These are phyloP conservation scores for Protobothrops flavoviridis DNA, from an alignment of 2,113 vertebrate species.

Conservation along the genomic window DNA sequence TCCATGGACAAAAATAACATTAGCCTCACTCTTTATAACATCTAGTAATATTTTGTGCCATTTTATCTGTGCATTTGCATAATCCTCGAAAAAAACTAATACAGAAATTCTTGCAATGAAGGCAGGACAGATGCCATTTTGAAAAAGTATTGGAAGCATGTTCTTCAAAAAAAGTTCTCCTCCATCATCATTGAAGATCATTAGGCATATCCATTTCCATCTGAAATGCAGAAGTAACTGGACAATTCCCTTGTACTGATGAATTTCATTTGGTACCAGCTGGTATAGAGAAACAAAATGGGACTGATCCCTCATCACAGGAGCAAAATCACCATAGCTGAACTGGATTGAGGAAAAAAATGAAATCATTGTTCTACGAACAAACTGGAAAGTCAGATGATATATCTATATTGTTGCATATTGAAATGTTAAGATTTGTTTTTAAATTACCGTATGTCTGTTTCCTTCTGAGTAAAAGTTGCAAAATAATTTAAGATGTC, in stretches of 20 bases:
- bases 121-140: slow-evolving; percentile 5
- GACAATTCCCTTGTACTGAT: neutral
- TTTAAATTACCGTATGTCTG: neutral
- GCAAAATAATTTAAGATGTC: neutral
- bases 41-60: neutral
- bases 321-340: neutral
- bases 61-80: neutral
- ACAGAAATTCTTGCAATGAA: neutral
- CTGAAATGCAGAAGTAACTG: slow-evolving; percentile 2
- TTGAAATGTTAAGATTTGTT: neutral
- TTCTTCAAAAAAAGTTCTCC: slow-evolving; percentile 1
- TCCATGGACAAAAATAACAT: neutral
- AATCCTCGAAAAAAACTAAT: neutral
- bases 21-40: neutral
- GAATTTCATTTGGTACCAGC: slow-evolving; percentile 1
- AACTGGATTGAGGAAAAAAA: neutral
- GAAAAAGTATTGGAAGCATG: neutral
- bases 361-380: neutral
- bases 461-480: neutral
- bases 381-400: neutral
- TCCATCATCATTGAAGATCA: neutral
- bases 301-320: neutral
- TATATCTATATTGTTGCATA: neutral
- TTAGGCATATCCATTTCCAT: slow-evolving; percentile 13
- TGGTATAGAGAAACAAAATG: neutral